A percentile compares a stretch with the other conserved stretches of the same genome.
Evolutionary conservation across 2,888 invertebrate species (phyloP).

Genomic region (Eupithecia abbreviata): DNA sequence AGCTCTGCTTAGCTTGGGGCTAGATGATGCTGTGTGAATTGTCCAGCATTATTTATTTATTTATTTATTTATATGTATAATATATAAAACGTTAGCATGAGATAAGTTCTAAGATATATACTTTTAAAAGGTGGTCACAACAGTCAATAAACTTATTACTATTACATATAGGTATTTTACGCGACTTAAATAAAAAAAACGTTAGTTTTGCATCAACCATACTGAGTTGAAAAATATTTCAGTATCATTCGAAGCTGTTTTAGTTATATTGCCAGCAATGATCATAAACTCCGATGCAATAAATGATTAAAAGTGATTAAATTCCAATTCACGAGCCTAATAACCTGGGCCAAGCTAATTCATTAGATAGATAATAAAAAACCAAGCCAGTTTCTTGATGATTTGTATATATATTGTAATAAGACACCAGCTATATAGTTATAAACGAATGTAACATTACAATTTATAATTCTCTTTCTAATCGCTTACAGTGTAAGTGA

Average conservation of each 20-base stretch:
- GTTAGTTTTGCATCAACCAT: neutral
- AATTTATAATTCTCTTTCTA: no score
- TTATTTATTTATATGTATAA: no score
- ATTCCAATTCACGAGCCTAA: neutral
- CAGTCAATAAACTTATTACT: no score
- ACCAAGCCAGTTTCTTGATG: neutral
- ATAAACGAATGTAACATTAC: neutral
- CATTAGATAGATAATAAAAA: no score
- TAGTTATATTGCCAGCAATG: neutral
- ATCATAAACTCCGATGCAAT: neutral
- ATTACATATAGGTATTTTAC: neutral
- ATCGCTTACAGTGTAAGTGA: slow-evolving; percentile 2
- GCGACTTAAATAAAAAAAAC: neutral
- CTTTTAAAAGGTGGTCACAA: no score
- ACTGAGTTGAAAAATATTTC: neutral
- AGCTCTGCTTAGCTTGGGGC: no score
- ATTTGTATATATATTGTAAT: neutral
- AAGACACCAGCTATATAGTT: neutral
- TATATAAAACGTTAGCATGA: no score
- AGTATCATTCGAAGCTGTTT: neutral
- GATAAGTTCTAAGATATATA: no score
- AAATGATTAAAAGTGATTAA: no score
- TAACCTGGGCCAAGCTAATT: neutral
- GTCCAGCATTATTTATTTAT: no score
- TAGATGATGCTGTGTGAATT: no score